Conservation (phyloP, 2,888 invertebrate genomes). For the Oegoconia quadripuncta region DNA sequence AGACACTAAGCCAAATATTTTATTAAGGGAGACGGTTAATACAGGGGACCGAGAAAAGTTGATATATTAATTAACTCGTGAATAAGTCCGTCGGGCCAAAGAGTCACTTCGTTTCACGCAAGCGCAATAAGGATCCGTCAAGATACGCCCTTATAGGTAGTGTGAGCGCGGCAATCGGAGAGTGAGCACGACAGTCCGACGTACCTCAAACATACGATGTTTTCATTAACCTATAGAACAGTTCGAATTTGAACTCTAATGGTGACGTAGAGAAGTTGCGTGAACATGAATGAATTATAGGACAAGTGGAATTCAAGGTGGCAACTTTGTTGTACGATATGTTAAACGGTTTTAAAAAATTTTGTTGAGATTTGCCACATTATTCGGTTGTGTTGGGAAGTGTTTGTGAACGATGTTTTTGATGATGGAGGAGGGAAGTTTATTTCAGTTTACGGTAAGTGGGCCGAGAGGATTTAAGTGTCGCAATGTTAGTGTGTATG, state of each 20-base stretch:
- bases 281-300: conserved; percentile 43
- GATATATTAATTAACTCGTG: conserved; percentile 77
- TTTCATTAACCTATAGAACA: conserved; percentile 45
- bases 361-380: too few species aligned
- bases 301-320: conserved; percentile 19
- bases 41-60: conserved; percentile 67
- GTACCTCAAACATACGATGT: conserved; percentile 29
- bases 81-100: conserved; percentile 70
- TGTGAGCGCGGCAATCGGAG: conserved; percentile 49
- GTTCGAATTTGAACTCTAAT: conserved; percentile 35
- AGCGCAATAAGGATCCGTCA: conserved; percentile 54
- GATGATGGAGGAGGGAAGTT: conserved; percentile 54
- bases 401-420: conserved; percentile 56
- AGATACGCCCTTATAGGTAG: conserved; percentile 66
- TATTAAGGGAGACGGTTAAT: conserved; percentile 69
- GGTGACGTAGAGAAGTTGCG: conserved; percentile 44
- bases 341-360: conserved; percentile 22
- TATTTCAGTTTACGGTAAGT: conserved; percentile 57
- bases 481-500: conserved; percentile 4
- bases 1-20: conserved; percentile 55
- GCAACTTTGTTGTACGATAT: conserved; percentile 24
- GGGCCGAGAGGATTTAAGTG: conserved; percentile 17
- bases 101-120: conserved; percentile 71
- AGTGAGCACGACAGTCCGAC: conserved; percentile 40
- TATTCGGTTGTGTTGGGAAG: conserved; percentile 39